Percentiles rank a stretch among this genome's conserved stretches.
These are phyloP conservation scores for Mesocentrotus franciscanus DNA, from an alignment of 53 echinoderm and acorn worm genomes.

Conservation along the genomic window DNA sequence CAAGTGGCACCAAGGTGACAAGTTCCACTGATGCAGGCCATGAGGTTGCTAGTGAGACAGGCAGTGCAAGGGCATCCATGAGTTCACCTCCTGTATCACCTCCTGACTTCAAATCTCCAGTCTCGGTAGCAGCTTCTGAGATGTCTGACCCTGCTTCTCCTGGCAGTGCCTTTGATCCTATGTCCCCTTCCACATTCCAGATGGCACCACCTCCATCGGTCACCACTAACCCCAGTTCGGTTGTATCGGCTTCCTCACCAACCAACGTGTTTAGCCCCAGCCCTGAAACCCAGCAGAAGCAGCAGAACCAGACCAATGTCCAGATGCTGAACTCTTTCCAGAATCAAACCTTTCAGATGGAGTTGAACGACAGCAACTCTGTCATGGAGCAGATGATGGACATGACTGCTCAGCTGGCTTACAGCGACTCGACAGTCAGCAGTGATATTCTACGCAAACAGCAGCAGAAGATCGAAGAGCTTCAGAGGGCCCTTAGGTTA, in stretches of 20 bases:
- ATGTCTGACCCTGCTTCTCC: slow-evolving; percentile 94
- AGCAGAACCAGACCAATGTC: background rate
- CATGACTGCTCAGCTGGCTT: slow-evolving; percentile 63
- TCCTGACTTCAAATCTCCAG: slow-evolving; percentile 74
- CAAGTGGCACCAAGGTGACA: slow-evolving; percentile 79
- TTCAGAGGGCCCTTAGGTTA: slow-evolving; percentile 84
- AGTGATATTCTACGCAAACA: slow-evolving; percentile 85
- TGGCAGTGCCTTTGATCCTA: slow-evolving; percentile 91
- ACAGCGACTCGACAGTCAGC: slow-evolving; percentile 58
- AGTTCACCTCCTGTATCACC: slow-evolving; percentile 93
- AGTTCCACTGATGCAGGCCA: slow-evolving; percentile 86
- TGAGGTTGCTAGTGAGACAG: slow-evolving; percentile 76
- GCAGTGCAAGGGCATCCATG: slow-evolving; percentile 80
- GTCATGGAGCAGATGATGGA: slow-evolving; percentile 83
- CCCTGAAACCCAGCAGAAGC: background rate
- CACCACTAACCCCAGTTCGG: slow-evolving; percentile 33
- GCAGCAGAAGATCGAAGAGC: slow-evolving; percentile 89
- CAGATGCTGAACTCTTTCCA: slow-evolving; percentile 31
- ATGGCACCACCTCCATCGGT: slow-evolving; percentile 68
- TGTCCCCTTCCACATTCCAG: slow-evolving; percentile 93
- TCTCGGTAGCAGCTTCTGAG: slow-evolving; percentile 70
- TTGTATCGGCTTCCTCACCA: slow-evolving; percentile 7
- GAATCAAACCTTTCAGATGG: slow-evolving; percentile 68
- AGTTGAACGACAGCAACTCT: slow-evolving; percentile 66
- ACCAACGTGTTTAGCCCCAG: slow-evolving; percentile 39